Percentiles rank a stretch among this genome's conserved stretches.
These are phyloP conservation scores for Dolomedes plantarius DNA, from an alignment of 2,888 invertebrate genomes.

Conservation along the genomic window DNA sequence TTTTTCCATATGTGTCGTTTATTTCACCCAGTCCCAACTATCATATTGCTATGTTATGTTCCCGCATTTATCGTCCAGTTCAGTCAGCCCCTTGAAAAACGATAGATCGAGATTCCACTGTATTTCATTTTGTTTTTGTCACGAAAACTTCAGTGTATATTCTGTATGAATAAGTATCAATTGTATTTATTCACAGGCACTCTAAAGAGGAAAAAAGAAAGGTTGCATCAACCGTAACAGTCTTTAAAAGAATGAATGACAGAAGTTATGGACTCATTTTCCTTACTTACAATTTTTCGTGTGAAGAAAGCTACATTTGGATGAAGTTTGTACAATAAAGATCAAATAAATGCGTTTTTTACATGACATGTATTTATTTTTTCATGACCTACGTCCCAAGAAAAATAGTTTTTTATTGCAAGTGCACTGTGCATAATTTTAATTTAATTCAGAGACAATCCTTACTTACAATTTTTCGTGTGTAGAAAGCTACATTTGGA, in stretches of 20 bases:
- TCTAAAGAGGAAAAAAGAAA: not conserved
- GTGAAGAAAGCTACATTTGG: not conserved
- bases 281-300: not conserved
- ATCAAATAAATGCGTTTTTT: slow-evolving; percentile 1
- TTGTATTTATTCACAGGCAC: not conserved
- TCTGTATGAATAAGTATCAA: not conserved
- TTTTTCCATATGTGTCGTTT: too few species aligned
- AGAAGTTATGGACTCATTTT: not conserved
- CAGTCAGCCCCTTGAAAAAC: too few species aligned
- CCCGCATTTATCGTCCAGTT: too few species aligned
- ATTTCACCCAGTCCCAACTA: too few species aligned
- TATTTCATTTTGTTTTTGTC: too few species aligned
- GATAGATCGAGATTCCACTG: too few species aligned
- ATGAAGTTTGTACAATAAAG: not conserved
- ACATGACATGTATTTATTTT: not conserved
- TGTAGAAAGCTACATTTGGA: not conserved
- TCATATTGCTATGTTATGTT: too few species aligned
- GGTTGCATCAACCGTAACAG: not conserved
- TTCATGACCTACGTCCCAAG: too few species aligned
- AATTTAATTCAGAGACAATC: too few species aligned
- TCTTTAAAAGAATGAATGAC: not conserved
- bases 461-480: not conserved
- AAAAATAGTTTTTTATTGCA: too few species aligned
- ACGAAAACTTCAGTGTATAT: too few species aligned
- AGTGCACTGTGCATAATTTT: too few species aligned